phyloP scores from a whole-genome alignment of 2,888 invertebrate genomes.

The Dolichomitus sp. region DNA sequence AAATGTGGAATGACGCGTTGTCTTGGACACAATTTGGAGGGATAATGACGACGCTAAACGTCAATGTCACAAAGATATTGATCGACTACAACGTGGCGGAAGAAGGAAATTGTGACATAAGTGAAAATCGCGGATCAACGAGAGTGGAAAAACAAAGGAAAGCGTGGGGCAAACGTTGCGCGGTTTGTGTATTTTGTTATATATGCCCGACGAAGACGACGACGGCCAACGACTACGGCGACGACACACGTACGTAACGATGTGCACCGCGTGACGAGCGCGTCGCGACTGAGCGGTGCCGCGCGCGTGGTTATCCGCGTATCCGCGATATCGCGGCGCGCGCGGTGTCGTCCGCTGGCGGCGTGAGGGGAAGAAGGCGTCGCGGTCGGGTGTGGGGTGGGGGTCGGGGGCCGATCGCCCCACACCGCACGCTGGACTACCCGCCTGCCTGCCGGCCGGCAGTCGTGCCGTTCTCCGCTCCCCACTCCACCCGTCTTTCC shows the following conservation, averaged over 20 bases:
- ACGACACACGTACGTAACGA: constrained; percentile 77
- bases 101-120: neutral
- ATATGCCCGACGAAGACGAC: constrained; percentile 44
- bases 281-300: constrained; percentile 85
- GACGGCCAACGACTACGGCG: constrained; percentile 71
- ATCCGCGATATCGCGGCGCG: constrained; percentile 72
- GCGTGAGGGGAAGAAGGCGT: constrained; percentile 13
- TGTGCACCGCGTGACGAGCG: constrained; percentile 85
- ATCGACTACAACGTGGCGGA: neutral
- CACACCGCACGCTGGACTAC: constrained; percentile 43
- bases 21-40: neutral
- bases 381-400: constrained; percentile 43
- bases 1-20: neutral
- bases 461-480: constrained; percentile 72
- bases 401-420: constrained; percentile 56
- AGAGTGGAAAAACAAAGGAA: constrained; percentile 24
- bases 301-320: constrained; percentile 79
- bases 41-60: neutral
- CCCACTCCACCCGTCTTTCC: constrained; percentile 70
- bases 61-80: neutral
- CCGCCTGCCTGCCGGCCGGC: constrained; percentile 72
- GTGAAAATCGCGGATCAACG: neutral
- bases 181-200: neutral
- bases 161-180: constrained; percentile 8
- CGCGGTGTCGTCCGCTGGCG: constrained; percentile 73